Conservation (phyloP, 1,140 invertebrate species). For the Lasioglossum baleicum region DNA sequence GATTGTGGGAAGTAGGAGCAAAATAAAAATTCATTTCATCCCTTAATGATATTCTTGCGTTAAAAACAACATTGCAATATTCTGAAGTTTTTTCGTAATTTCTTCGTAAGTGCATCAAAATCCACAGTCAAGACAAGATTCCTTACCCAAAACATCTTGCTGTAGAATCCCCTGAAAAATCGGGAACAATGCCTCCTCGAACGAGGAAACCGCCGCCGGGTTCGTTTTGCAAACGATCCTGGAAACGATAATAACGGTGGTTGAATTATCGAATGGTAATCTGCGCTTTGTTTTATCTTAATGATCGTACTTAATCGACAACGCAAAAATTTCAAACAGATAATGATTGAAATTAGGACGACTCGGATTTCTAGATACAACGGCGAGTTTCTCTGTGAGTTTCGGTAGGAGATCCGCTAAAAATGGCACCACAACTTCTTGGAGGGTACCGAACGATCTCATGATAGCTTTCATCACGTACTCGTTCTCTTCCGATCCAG, state of each 20-base stretch:
- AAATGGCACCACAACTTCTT: conserved; percentile 90
- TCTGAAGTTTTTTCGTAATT: too few relatives aligned
- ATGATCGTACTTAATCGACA: conserved; percentile 87
- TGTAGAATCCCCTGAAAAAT: conserved; percentile 96
- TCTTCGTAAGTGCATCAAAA: too few relatives aligned
- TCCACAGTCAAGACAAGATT: conserved; percentile 16
- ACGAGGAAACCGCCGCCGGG: conserved; percentile 89
- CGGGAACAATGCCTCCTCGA: conserved; percentile 95
- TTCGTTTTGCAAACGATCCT: conserved; percentile 92
- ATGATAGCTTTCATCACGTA: conserved; percentile 98
- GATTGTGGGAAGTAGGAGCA: too few relatives aligned
- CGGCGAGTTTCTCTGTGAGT: conserved; percentile 89
- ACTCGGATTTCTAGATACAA: conserved; percentile 96
- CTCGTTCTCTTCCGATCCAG: conserved; percentile 94
- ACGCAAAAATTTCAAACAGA: conserved; percentile 95
- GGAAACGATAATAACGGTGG: conserved; percentile 30
- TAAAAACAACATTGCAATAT: too few relatives aligned
- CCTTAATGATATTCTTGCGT: too few relatives aligned
- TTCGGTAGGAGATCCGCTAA: conserved; percentile 89
- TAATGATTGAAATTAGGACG: conserved; percentile 99
- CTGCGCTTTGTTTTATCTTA: conserved; percentile 35
- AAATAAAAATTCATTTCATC: too few relatives aligned
- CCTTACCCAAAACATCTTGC: conserved; percentile 91
- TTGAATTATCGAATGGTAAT: neutral
- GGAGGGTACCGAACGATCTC: conserved; percentile 90